A percentile compares a stretch with the other conserved stretches of the same genome.
phyloP scores from a whole-genome alignment of 2,888 invertebrate genomes.

The Temnothorax rugatulus region DNA sequence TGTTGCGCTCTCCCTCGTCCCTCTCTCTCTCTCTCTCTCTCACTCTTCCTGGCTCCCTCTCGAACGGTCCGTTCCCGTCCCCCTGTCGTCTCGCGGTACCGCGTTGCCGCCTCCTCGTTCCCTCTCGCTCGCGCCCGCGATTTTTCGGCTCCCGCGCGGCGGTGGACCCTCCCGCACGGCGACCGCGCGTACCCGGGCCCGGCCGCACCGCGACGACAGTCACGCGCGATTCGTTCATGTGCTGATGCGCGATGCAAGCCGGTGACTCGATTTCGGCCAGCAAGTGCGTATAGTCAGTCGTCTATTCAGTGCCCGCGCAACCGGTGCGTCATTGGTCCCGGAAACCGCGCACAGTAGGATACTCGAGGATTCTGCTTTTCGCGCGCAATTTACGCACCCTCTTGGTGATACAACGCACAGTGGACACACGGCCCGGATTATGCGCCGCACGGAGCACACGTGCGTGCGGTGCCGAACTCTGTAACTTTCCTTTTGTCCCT shows the following conservation, averaged over 20 bases:
- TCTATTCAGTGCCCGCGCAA: conserved; percentile 62
- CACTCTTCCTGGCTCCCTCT: not conserved
- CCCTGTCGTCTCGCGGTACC: conserved; percentile 59
- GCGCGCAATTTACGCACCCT: not conserved
- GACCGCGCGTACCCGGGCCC: conserved; percentile 32
- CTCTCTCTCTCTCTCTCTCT: conserved; percentile 33
- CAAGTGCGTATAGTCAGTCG: conserved; percentile 55
- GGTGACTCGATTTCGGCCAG: conserved; percentile 72
- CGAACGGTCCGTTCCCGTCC: conserved; percentile 11
- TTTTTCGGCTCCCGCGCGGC: conserved; percentile 48
- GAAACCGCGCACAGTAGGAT: not conserved
- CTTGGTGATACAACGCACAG: not conserved
- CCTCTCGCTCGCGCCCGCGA: conserved; percentile 61
- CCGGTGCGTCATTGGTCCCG: conserved; percentile 43
- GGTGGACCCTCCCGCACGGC: conserved; percentile 41
- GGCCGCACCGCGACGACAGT: conserved; percentile 58
- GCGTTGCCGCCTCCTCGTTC: conserved; percentile 41
- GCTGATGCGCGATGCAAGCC: conserved; percentile 76
- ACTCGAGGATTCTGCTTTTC: not conserved
- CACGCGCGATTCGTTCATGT: conserved; percentile 74
- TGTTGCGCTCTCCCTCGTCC: conserved; percentile 43
- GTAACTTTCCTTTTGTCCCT: not conserved
- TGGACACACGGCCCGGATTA: conserved; percentile 52
- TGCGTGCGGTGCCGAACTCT: conserved; percentile 60
- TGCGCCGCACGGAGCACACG: conserved; percentile 65